phyloP scores from a whole-genome alignment of 2,113 vertebrate species.

The Cricetomys ansorgei region DNA sequence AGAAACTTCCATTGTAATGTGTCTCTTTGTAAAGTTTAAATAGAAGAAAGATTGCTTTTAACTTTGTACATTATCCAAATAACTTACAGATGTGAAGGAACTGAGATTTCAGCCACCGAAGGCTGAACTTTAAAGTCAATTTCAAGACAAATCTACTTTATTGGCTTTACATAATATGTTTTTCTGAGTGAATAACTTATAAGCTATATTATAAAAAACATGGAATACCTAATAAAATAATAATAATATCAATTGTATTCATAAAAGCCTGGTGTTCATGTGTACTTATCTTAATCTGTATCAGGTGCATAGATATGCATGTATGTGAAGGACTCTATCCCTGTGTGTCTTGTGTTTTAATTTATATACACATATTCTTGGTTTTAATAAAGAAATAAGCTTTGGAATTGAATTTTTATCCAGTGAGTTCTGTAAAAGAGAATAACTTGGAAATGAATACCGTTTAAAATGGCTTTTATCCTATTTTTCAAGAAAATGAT shows the following conservation, averaged over 20 bases:
- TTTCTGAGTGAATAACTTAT: not conserved
- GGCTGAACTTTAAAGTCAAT: not conserved
- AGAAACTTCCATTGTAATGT: not conserved
- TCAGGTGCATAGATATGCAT: fast-evolving
- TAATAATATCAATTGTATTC: not conserved
- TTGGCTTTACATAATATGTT: not conserved
- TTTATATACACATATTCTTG: not conserved
- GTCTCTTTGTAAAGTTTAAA: not conserved
- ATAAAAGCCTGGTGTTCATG: too few relatives aligned
- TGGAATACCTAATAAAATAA: not conserved
- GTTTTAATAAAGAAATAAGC: not conserved
- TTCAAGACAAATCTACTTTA: not conserved
- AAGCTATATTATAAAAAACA: not conserved
- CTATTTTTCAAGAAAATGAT: not conserved
- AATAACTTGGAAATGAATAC: not conserved
- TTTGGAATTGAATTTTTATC: not conserved
- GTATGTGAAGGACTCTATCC: not conserved
- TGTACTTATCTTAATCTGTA: not conserved
- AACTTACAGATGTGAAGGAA: not conserved
- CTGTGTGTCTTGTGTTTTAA: not conserved
- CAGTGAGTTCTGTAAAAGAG: not conserved
- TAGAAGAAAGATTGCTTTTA: not conserved
- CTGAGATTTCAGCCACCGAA: not conserved
- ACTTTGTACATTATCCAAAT: not conserved
- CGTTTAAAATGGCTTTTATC: not conserved